Evolutionary conservation across 2,113 vertebrate species (phyloP).

Genomic region (Eurystomus gularis): DNA sequence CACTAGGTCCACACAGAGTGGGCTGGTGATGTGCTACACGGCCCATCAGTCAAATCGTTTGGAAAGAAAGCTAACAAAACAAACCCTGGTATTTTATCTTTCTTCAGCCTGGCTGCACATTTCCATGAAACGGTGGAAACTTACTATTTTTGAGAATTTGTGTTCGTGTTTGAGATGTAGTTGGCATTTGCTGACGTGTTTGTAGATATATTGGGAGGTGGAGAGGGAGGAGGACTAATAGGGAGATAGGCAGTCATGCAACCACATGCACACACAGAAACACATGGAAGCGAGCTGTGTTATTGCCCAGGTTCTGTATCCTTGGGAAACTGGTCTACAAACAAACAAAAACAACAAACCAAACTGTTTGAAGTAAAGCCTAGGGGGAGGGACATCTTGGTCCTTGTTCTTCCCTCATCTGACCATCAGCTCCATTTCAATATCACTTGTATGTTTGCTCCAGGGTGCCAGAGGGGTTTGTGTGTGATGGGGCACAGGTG

Average conservation of each 20-base stretch:
- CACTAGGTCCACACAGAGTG: neutral
- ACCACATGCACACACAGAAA: slow-evolving; percentile 9
- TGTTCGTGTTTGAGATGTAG: slow-evolving; percentile 46
- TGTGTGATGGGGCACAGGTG: neutral
- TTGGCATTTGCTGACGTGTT: slow-evolving; percentile 48
- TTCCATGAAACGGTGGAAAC: slow-evolving; percentile 46
- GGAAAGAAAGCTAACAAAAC: slow-evolving; percentile 10
- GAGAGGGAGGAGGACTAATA: slow-evolving; percentile 17
- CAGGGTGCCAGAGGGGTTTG: neutral
- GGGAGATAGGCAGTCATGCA: slow-evolving; percentile 21
- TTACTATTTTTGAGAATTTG: slow-evolving; percentile 36
- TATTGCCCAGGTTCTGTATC: slow-evolving; percentile 37
- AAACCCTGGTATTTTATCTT: slow-evolving; percentile 16
- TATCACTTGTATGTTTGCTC: neutral
- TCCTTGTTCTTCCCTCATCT: neutral
- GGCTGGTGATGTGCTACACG: neutral
- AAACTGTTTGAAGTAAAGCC: neutral
- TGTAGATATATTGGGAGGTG: slow-evolving; percentile 41
- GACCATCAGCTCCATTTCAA: neutral
- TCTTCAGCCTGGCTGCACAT: neutral
- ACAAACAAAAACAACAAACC: neutral
- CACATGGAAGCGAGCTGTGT: neutral
- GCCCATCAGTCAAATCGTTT: neutral
- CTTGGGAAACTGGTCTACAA: slow-evolving; percentile 47
- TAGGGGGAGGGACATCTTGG: rapidly evolving